Evolutionary conservation across 2,888 invertebrate genomes (phyloP).

Genomic region (Lypha dubia): DNA sequence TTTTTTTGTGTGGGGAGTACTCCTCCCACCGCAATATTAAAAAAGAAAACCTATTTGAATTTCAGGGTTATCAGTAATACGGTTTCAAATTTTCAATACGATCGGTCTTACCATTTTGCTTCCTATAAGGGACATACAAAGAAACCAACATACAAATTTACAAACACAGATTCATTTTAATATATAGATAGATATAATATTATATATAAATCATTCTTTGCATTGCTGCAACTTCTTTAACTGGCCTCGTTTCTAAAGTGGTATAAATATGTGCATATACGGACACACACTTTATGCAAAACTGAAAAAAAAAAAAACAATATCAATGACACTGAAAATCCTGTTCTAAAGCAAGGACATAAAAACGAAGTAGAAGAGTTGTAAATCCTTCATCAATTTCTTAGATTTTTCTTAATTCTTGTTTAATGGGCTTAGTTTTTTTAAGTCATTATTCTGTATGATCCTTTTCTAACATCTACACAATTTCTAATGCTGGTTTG

Average conservation of each 20-base stretch:
- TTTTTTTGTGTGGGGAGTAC: no score
- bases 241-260: neutral
- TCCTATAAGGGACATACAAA: no score
- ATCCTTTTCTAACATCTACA: neutral
- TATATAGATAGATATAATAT: no score
- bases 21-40: no score
- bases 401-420: constrained; percentile 46
- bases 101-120: no score
- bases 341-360: constrained; percentile 18
- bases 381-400: constrained; percentile 69
- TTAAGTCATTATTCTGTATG: constrained; percentile 5
- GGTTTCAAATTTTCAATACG: no score
- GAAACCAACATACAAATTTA: no score
- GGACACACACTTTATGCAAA: constrained; percentile 6
- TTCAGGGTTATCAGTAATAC: no score
- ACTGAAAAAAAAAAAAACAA: constrained; percentile 14
- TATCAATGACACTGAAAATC: constrained; percentile 27
- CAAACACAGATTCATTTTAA: no score
- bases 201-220: no score
- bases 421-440: constrained; percentile 2
- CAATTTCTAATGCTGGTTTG: no score
- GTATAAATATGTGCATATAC: neutral
- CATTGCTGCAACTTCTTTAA: neutral
- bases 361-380: constrained; percentile 34
- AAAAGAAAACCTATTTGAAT: no score